Evolutionary conservation across 2,888 invertebrate genomes (phyloP).

Genomic region (Tenthredo distinguenda): DNA sequence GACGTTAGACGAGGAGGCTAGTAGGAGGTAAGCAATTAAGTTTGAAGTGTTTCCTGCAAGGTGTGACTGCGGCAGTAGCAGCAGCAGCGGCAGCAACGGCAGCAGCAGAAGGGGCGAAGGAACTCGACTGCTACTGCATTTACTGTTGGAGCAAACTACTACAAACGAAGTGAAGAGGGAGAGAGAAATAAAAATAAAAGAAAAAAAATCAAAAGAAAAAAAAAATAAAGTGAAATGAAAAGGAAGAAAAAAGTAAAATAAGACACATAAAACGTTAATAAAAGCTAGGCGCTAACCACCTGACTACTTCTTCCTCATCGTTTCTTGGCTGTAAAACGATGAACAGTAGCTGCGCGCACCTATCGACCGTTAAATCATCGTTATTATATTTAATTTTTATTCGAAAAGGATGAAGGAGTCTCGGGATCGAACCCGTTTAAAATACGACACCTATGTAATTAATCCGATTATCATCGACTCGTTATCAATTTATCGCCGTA

Average conservation of each 20-base stretch:
- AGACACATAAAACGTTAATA: slow-evolving; percentile 33
- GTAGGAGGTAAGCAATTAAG: slow-evolving; percentile 71
- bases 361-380: slow-evolving; percentile 22
- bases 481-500: neutral
- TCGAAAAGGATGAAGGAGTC: slow-evolving; percentile 67
- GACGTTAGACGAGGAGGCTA: slow-evolving; percentile 56
- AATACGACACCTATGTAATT: neutral
- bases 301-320: slow-evolving; percentile 66
- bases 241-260: slow-evolving; percentile 45
- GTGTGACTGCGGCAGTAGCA: slow-evolving; percentile 69
- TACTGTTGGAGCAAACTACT: slow-evolving; percentile 27
- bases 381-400: slow-evolving; percentile 69
- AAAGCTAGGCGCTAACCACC: slow-evolving; percentile 70
- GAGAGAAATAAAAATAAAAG: slow-evolving; percentile 36
- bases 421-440: slow-evolving; percentile 54
- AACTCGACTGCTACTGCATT: slow-evolving; percentile 27
- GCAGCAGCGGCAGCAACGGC: neutral
- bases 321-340: slow-evolving; percentile 23
- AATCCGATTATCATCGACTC: slow-evolving; percentile 58
- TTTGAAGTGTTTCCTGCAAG: slow-evolving; percentile 76
- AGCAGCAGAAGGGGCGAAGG: slow-evolving; percentile 40
- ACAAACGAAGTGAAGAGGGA: neutral
- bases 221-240: neutral
- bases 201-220: slow-evolving; percentile 25
- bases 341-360: slow-evolving; percentile 1